Evolutionary conservation across 2,113 vertebrate species (phyloP), one percentile per base, ranked within the genome.

Genomic region (Ciconia maguari): DNA sequence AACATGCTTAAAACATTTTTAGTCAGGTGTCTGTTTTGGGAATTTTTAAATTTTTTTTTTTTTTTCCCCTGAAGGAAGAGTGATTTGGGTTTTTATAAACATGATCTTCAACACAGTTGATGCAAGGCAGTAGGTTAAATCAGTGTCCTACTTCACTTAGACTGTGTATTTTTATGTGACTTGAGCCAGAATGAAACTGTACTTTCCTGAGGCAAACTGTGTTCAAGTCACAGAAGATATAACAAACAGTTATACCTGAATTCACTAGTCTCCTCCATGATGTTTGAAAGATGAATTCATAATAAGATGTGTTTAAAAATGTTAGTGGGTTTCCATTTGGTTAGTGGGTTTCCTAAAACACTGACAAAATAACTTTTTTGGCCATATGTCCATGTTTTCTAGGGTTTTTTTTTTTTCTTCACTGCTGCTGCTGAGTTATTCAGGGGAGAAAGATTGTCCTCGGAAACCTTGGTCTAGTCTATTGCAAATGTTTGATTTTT

Each of bases 321-420:
- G 15, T 66, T 44, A 38, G 41, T 70, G 61, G 8, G 10, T 85
- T 71, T 54, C 16, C 38, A 25, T 41, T 49, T 85, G 52, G 38
- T 38, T 38, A 38, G 38, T 38, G 38, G 38, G 38, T 38, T 38
- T 38, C 68, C 27, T 75, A 34, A 44, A 79, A 29, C 30, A 65
- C 24, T 82, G 46, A 44, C 36, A 51, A 62, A 87, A 20, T 60
- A 82, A 42, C 19, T 2, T 55, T 85, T 30, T 57, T 69, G 54
- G 15, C 16, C 3, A 0, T 32, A 4, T 29, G 6, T 61, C 15
- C 0, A 4, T 60, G 6, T 69, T 17, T 48, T 55, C 4, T 32
- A 11, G 32, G 9, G 0, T 5, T 44, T 55, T 71, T 55, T 61
- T 46, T 46, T 18, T 25, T 51, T 25, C 11, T 79, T 65, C 13